Evolutionary conservation across 1,140 invertebrate species (phyloP), one percentile per base, ranked within the genome.

Genomic region (Atta cephalotes): DNA sequence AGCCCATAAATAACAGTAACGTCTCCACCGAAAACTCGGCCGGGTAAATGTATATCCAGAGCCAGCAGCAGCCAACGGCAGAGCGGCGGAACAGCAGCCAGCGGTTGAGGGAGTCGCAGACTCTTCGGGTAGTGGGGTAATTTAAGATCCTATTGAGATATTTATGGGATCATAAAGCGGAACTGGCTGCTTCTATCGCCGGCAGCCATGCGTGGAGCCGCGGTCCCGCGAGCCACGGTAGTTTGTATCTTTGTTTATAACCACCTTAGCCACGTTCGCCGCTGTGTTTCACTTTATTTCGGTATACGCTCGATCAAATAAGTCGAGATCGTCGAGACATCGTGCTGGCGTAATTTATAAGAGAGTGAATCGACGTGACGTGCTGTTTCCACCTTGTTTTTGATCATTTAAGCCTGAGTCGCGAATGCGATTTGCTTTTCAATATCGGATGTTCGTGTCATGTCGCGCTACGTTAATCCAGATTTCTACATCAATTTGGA

Each of bases 1-100:
- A 94, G 94, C 88, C 85, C 93, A 94, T 95, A 94, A 95, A 95
- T 95, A 95, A 95, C 92, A 91, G 92, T 94, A 94, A 94, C 93
- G 93, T 95, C 94, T 95, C 94, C 92, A 93, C 94, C 93, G 94
- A 94, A 94, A 93, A 94, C 93, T 93, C 92, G 91, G 89, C 90
- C 92, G 87, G 92, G 89, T 92, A 90, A 93, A 93, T 92, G 90
- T 92, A 91, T 91, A 89, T 91, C 91, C 89, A 92, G 91, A 87
- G 87, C 82, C 87, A 62, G 78, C 87, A 65, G 86, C 78, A 88
- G 82, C 76, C 86, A 79, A 82, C 87, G 85, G 62, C 62, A 87
- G 9, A 45, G 74, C 21, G 84, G 82, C 49, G 82, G 87, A 78
- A 89, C 87, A 62, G 88, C 87, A 84, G 78, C 86, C 58, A 80